A percentile compares a stretch with the other conserved stretches of the same genome.
phyloP scores from a whole-genome alignment of 2,113 vertebrate genomes.

The Pterocles orientalis region DNA sequence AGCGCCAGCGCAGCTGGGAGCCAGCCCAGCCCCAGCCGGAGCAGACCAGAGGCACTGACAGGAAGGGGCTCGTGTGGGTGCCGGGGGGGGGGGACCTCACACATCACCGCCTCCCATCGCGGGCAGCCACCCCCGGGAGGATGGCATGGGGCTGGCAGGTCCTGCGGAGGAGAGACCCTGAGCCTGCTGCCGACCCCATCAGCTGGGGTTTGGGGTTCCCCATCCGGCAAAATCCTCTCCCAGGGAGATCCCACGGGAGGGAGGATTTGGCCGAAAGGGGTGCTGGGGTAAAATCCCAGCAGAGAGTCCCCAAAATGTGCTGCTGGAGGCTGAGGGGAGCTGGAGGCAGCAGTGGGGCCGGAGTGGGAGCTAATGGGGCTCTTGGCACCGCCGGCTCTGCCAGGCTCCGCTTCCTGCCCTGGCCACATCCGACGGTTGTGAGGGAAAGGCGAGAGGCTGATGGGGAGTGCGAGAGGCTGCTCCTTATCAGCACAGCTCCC shows the following conservation, averaged over 20 bases:
- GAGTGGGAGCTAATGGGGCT: background rate
- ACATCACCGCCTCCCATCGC: fast-evolving
- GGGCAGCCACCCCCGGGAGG: background rate
- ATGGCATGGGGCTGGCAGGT: fast-evolving
- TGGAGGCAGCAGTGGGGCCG: background rate
- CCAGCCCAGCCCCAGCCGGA: fast-evolving
- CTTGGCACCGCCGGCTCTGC: background rate
- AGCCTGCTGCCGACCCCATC: fast-evolving
- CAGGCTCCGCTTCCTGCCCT: background rate
- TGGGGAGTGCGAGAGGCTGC: fast-evolving
- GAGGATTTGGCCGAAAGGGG: background rate
- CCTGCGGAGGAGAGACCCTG: background rate
- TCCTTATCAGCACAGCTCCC: background rate
- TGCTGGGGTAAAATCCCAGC: fast-evolving
- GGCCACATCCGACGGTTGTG: background rate
- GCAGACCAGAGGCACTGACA: background rate
- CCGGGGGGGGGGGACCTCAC: background rate
- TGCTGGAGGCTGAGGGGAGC: background rate
- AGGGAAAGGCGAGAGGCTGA: background rate
- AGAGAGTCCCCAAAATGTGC: background rate
- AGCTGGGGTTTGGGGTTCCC: fast-evolving
- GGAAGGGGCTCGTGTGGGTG: background rate
- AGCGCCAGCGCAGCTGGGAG: background rate
- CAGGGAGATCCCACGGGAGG: background rate
- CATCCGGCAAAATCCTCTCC: background rate